A percentile compares a stretch with the other conserved stretches of the same genome.
Conservation (phyloP, 30 jellyfish, hydroid and myxozoan species). For the Hydra vulgaris region DNA sequence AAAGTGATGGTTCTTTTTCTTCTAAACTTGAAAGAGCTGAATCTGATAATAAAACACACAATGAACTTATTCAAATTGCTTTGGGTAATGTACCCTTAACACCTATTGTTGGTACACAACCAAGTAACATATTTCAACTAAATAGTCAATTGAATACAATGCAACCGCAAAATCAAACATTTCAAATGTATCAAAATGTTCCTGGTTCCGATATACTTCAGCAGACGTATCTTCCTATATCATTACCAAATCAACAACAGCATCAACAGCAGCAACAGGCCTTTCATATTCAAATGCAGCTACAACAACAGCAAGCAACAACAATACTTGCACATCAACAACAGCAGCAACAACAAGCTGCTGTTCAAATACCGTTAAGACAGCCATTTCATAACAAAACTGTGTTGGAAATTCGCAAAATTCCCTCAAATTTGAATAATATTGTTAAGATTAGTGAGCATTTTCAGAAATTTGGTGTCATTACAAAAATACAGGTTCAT, state of each 20-base stretch:
- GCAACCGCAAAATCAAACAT: constrained; percentile 3
- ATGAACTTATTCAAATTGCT: constrained; percentile 40
- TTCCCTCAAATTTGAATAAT: constrained; percentile 64
- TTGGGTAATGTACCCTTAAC: constrained; percentile 25
- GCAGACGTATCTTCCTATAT: constrained; percentile 21
- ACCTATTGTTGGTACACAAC: constrained; percentile 19
- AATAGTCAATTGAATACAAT: neutral
- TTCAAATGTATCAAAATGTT: neutral
- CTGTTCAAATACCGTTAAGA: constrained; percentile 36
- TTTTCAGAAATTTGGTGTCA: constrained; percentile 82
- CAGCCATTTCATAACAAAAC: constrained; percentile 82
- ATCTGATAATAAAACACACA: constrained; percentile 27
- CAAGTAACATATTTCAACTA: constrained; percentile 16
- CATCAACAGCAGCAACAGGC: constrained; percentile 13
- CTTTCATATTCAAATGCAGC: constrained; percentile 27
- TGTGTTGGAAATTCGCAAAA: constrained; percentile 71
- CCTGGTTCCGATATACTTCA: constrained; percentile 19
- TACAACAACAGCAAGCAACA: constrained; percentile 39
- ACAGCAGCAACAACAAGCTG: constrained; percentile 31
- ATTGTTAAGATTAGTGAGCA: constrained; percentile 72
- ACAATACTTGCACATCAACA: constrained; percentile 20
- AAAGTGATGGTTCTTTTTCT: neutral
- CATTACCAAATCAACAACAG: constrained; percentile 11
- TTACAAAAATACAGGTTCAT: constrained; percentile 75
- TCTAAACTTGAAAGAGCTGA: neutral